Evolutionary conservation across 2,888 invertebrate genomes (phyloP).

Genomic region (Pristionchus mayeri): DNA sequence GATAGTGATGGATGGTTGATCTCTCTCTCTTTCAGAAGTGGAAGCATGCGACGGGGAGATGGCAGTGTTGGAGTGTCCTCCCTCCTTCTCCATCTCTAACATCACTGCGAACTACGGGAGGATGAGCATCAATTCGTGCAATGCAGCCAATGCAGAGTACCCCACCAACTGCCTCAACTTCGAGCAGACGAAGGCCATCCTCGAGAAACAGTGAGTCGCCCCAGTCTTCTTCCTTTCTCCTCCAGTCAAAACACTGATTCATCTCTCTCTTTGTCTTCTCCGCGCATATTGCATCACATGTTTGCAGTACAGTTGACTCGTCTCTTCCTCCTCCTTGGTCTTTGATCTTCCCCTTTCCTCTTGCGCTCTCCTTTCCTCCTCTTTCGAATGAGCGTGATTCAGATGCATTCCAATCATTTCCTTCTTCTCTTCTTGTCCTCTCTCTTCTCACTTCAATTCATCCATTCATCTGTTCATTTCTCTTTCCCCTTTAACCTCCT

Average conservation of each 20-base stretch:
- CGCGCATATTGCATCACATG: neutral
- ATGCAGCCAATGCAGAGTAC: slow-evolving; percentile 19
- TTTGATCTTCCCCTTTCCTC: neutral
- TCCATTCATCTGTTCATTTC: slow-evolving; percentile 2
- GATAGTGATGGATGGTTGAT: neutral
- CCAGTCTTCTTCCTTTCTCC: neutral
- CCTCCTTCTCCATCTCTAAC: slow-evolving; percentile 59
- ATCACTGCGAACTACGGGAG: slow-evolving; percentile 62
- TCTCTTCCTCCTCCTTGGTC: neutral
- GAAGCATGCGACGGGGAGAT: slow-evolving; percentile 57
- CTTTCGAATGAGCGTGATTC: slow-evolving; percentile 13
- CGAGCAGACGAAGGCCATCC: neutral
- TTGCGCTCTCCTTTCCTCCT: no score
- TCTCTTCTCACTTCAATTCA: slow-evolving; percentile 17
- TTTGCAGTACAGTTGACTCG: neutral
- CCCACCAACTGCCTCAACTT: slow-evolving; percentile 25
- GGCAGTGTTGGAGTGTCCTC: slow-evolving; percentile 59
- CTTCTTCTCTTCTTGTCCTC: slow-evolving; percentile 16
- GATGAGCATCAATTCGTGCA: slow-evolving; percentile 52
- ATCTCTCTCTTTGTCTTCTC: neutral
- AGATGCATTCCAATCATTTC: neutral
- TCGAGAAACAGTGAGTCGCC: slow-evolving; percentile 36
- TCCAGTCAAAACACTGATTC: slow-evolving; percentile 1
- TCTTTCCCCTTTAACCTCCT: neutral
- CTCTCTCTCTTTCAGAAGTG: neutral